These are phyloP conservation scores for Epinotia demarniana DNA, from an alignment of 2,888 invertebrate species.

Conservation along the genomic window DNA sequence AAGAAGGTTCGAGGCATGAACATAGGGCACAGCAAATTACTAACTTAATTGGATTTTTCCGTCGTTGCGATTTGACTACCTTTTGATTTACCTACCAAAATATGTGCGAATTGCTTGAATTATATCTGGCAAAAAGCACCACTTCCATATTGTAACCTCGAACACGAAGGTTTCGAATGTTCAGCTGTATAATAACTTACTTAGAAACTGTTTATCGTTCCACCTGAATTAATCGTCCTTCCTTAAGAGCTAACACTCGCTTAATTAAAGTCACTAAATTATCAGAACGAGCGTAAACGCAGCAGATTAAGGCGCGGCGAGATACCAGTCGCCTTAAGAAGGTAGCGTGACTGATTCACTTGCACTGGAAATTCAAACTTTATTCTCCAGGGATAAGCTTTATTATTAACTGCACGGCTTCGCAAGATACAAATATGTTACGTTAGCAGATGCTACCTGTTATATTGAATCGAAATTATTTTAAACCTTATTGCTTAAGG, in stretches of 20 bases:
- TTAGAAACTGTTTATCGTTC: conserved; percentile 7
- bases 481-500: not conserved
- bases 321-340: not conserved
- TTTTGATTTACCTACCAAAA: too few relatives aligned
- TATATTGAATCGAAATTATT: not conserved
- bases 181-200: not conserved
- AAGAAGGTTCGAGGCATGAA: too few relatives aligned
- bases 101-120: too few relatives aligned
- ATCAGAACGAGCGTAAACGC: conserved; percentile 33
- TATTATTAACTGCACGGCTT: not conserved
- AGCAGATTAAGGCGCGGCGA: conserved; percentile 21
- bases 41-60: too few relatives aligned
- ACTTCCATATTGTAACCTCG: too few relatives aligned
- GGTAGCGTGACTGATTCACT: not conserved
- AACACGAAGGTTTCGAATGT: not conserved
- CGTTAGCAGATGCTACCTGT: not conserved
- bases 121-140: too few relatives aligned
- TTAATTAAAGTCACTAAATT: conserved; percentile 40
- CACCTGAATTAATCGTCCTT: conserved; percentile 22
- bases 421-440: not conserved
- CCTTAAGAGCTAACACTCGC: conserved; percentile 22
- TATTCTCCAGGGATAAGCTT: not conserved
- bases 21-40: too few relatives aligned
- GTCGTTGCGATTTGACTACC: too few relatives aligned
- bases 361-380: not conserved